Evolutionary conservation across 1,140 invertebrate species (phyloP).

Genomic region (Drosophila arawakana): DNA sequence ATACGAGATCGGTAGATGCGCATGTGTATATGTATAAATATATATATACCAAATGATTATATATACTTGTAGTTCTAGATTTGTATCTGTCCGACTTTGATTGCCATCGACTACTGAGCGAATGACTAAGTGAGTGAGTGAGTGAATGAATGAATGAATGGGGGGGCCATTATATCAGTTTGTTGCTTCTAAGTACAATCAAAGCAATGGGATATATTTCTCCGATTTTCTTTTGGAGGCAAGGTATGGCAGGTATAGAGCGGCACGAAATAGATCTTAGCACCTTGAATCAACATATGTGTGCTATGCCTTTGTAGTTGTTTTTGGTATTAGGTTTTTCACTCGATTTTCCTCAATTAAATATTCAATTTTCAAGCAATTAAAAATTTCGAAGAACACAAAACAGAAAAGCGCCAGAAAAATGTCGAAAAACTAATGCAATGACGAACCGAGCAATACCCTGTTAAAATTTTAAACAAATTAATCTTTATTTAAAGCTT

Average conservation of each 20-base stretch:
- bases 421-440: not conserved
- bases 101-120: conserved; percentile 44
- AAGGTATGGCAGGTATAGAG: not conserved
- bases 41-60: not conserved
- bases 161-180: conserved; percentile 27
- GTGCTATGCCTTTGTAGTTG: conserved; percentile 33
- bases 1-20: conserved; percentile 1
- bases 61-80: conserved; percentile 15
- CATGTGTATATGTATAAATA: not conserved
- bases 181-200: conserved; percentile 48
- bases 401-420: conserved; percentile 35
- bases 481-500: too few relatives aligned
- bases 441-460: not conserved
- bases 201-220: conserved; percentile 39
- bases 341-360: conserved; percentile 56
- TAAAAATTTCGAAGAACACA: conserved; percentile 76
- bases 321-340: conserved; percentile 21
- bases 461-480: not conserved
- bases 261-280: conserved; percentile 34
- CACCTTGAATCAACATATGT: conserved; percentile 29
- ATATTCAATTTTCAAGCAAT: conserved; percentile 77
- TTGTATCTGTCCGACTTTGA: conserved; percentile 61
- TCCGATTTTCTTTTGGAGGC: not conserved
- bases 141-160: not conserved
- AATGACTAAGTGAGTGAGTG: not conserved